These are phyloP conservation scores for Scytalopus superciliaris DNA, from an alignment of 2,113 vertebrate genomes.

Conservation along the genomic window DNA sequence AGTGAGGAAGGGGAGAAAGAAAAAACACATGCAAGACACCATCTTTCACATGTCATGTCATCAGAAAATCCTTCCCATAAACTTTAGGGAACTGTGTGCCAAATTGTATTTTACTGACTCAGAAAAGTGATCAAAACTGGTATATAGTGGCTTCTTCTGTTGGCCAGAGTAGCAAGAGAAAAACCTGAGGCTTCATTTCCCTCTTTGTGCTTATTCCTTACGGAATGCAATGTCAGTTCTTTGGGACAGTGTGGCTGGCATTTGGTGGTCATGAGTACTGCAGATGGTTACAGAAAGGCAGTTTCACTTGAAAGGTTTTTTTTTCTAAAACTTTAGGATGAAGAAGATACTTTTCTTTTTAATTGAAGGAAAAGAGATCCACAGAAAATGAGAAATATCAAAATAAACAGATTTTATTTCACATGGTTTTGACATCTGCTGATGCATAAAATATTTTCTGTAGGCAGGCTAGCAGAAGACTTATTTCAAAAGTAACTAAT, in stretches of 20 bases:
- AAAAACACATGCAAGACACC: conserved; percentile 47
- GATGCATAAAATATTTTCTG: background rate
- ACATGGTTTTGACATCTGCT: background rate
- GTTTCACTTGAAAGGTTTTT: background rate
- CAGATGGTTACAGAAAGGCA: background rate
- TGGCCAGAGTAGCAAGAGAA: background rate
- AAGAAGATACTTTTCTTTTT: background rate
- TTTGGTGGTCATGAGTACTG: background rate
- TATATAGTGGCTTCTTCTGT: background rate
- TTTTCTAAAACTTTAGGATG: background rate
- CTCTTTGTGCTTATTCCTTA: background rate
- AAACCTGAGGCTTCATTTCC: background rate
- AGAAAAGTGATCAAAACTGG: background rate
- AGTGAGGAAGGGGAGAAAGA: background rate
- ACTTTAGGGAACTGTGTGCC: conserved; percentile 26
- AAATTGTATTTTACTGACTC: conserved; percentile 13
- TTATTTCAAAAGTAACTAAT: background rate
- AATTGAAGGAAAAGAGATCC: background rate
- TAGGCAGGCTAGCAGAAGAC: background rate
- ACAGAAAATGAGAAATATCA: background rate
- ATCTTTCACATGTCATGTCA: conserved; percentile 50
- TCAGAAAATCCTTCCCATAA: conserved; percentile 32
- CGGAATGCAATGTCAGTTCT: background rate
- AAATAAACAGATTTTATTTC: background rate
- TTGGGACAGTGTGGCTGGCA: background rate